Base-by-base conservation (phyloP, 2,888 invertebrate species). In the Xestia rhomboidea region DNA sequence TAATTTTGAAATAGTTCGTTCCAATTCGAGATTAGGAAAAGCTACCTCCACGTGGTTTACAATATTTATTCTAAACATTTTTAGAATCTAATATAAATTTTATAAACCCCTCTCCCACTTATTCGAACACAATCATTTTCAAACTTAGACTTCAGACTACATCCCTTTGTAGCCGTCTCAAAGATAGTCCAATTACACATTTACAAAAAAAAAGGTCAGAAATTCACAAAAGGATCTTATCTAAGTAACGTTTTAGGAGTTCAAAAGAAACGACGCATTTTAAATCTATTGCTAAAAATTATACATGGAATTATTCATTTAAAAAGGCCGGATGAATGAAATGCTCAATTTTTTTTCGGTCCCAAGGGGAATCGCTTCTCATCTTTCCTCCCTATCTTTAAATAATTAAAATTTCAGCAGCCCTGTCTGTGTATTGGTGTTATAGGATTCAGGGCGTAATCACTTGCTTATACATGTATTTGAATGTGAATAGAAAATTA, bases 231-330 rank as follows among this genome's bases (percentile, higher is more conserved):
- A 86, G 79, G 78, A 83, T 86, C 82, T 84, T 84, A 81, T 86
- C 81, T 81, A 78, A 89, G 84, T 86, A 88, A 85, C 83, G 71
- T 88, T 89, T 86, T 76, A 70, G 49, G 77, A 86, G 84, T 86
- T 88, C 89, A 89, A 91, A 91, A 89, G 88, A 85, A 86, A 90
- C 85, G 87, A 87, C 87, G 86, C 87, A 88, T 92, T 91, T 91
- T 90, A 89, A 89, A 88, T 90, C 88, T 86, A 91, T 92, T 84
- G 83, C 82, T 73, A 85, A 88, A 89, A 91, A 91, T 90, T 90
- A 91, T 90, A 91, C 89, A 89, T 90, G 84, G 90, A 92, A 92
- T 92, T 92, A 93, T 94, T 92, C 90, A 93, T 92, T 90, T 89
- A 88, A 89, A 91, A 91, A 90, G 90, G 89, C 86, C 90, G 83